Evolutionary conservation across 2,888 invertebrate species (phyloP).

Genomic region (Clanis bilineata): DNA sequence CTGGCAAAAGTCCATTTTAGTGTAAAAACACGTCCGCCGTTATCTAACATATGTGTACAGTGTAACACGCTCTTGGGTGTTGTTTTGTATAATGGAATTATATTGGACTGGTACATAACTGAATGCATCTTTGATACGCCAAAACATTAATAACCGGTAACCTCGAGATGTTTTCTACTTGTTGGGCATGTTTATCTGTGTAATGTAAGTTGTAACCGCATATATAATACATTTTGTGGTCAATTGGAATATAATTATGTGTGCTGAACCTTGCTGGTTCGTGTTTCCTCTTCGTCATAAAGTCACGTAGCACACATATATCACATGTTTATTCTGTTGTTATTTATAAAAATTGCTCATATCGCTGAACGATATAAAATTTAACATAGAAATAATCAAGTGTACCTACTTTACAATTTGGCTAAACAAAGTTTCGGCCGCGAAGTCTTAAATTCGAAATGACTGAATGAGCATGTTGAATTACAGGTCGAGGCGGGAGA

Average conservation of each 20-base stretch:
- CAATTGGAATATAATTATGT: neutral
- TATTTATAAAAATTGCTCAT: neutral
- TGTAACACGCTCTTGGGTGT: constrained; percentile 20
- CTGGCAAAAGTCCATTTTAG: constrained; percentile 5
- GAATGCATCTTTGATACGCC: constrained; percentile 27
- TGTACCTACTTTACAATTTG: neutral
- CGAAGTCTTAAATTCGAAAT: constrained; percentile 35
- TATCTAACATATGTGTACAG: constrained; percentile 9
- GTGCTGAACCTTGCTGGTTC: neutral
- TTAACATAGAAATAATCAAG: neutral
- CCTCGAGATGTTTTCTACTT: constrained; percentile 30
- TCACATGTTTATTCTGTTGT: neutral
- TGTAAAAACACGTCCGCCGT: constrained; percentile 8
- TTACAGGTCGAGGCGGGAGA: constrained; percentile 96
- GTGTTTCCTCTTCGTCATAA: constrained; percentile 1
- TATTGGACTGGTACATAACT: constrained; percentile 27
- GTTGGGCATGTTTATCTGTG: constrained; percentile 15
- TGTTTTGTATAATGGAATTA: constrained; percentile 29
- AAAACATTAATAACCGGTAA: constrained; percentile 33
- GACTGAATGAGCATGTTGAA: constrained; percentile 51
- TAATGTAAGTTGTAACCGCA: constrained; percentile 3
- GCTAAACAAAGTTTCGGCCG: constrained; percentile 17
- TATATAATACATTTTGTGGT: constrained; percentile 3
- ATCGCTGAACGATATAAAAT: neutral
- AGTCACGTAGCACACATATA: constrained; percentile 5